Evolutionary conservation across 2,113 vertebrate genomes (phyloP).

Genomic region (Microcebus tavaratra): DNA sequence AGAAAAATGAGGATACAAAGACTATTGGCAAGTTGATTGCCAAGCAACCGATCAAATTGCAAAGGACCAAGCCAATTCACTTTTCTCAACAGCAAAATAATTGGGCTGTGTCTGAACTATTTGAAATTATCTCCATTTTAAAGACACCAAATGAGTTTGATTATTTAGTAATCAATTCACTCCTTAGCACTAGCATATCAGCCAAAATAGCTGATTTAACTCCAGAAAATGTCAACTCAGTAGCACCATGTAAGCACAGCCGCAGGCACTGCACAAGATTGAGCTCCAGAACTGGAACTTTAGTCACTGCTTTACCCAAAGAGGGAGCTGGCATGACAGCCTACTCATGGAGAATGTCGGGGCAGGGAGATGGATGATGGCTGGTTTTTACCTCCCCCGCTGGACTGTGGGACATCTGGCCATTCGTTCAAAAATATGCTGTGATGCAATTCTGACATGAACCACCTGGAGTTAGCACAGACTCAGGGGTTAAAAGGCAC

Average conservation of each 20-base stretch:
- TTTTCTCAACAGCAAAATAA: conserved; percentile 68
- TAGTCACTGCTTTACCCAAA: neutral
- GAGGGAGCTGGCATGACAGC: neutral
- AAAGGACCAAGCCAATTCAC: conserved; percentile 60
- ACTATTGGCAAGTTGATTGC: conserved; percentile 64
- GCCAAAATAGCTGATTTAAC: conserved; percentile 1
- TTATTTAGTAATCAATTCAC: conserved; percentile 56
- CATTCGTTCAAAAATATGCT: neutral
- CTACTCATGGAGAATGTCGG: neutral
- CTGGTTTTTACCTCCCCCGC: neutral
- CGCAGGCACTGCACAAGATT: neutral
- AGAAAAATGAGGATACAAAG: conserved; percentile 72
- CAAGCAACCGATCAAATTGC: conserved; percentile 61
- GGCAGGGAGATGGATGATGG: neutral
- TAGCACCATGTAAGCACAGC: neutral
- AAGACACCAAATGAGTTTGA: conserved; percentile 58
- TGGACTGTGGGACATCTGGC: neutral
- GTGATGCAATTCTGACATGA: neutral
- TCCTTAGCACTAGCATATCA: neutral
- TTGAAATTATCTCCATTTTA: conserved; percentile 66
- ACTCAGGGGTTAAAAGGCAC: neutral
- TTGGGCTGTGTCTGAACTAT: conserved; percentile 57
- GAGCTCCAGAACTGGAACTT: neutral
- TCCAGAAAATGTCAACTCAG: neutral
- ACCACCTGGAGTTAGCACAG: neutral